Evolutionary conservation across 2,888 invertebrate genomes (phyloP).

Genomic region (Microctonus brassicae): DNA sequence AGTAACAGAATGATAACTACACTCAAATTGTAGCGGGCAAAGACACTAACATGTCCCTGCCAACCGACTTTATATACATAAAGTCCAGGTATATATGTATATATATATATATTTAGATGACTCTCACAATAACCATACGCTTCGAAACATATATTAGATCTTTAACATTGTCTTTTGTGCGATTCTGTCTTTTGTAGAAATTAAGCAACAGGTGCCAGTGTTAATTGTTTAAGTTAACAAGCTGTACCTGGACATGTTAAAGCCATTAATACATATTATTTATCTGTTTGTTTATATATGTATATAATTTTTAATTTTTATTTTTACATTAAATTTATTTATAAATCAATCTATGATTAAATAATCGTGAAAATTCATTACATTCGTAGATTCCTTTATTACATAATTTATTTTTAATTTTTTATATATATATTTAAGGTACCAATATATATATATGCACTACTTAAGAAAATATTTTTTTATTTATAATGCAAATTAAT

Average conservation of each 20-base stretch:
- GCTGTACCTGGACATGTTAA: background rate
- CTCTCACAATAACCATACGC: constrained; percentile 35
- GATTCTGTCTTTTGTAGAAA: background rate
- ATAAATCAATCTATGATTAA: too few species aligned
- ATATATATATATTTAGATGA: constrained; percentile 40
- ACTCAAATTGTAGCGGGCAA: constrained; percentile 46
- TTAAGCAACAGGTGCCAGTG: constrained; percentile 12
- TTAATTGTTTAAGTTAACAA: constrained; percentile 12
- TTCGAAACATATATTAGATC: constrained; percentile 2
- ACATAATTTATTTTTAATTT: constrained; percentile 28
- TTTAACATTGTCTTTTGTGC: background rate
- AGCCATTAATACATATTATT: too few species aligned
- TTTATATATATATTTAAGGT: constrained; percentile 33
- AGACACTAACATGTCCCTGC: background rate
- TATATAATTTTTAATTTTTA: too few species aligned
- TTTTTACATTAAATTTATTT: too few species aligned
- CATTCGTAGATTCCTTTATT: constrained; percentile 18
- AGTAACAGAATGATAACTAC: constrained; percentile 40
- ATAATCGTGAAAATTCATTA: too few species aligned
- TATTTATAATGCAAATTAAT: too few species aligned
- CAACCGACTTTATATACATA: constrained; percentile 31
- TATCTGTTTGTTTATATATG: too few species aligned
- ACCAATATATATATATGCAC: too few species aligned
- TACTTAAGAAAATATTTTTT: constrained; percentile 47
- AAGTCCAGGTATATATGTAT: constrained; percentile 24